A percentile compares a stretch with the other conserved stretches of the same genome.
Conservation (phyloP, 2,888 invertebrate genomes). For the Rhagophthalmus giganteus region DNA sequence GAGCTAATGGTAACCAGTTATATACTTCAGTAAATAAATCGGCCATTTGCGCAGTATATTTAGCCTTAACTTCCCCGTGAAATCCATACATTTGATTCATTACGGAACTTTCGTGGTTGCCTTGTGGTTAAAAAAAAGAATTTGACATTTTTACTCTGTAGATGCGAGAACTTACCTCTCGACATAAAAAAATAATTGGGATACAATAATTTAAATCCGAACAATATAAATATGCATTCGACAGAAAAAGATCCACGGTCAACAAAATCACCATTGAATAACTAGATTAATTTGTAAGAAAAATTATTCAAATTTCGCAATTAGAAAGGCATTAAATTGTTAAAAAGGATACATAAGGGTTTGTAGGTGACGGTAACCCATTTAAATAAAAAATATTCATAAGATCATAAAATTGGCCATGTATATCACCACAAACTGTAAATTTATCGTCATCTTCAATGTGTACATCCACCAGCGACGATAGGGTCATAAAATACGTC, state of each 20-base stretch:
- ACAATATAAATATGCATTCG: slow-evolving; percentile 96
- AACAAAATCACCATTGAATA: slow-evolving; percentile 99
- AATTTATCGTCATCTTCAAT: slow-evolving; percentile 88
- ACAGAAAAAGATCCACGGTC: slow-evolving; percentile 99
- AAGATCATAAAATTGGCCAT: slow-evolving; percentile 98
- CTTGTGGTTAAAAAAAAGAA: slow-evolving; percentile 55
- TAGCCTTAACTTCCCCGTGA: slow-evolving; percentile 96
- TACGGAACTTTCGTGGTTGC: slow-evolving; percentile 97
- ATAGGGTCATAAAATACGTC: slow-evolving; percentile 78
- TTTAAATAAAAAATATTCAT: slow-evolving; percentile 97
- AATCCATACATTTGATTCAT: slow-evolving; percentile 99
- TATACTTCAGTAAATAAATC: slow-evolving; percentile 98
- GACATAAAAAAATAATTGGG: slow-evolving; percentile 98
- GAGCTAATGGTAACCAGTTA: slow-evolving; percentile 95
- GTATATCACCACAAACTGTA: slow-evolving; percentile 98
- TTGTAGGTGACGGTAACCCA: slow-evolving; percentile 90
- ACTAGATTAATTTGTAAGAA: slow-evolving; percentile 50
- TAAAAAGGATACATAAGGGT: slow-evolving; percentile 81
- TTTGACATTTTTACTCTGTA: not conserved
- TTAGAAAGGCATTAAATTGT: not conserved
- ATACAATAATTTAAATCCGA: slow-evolving; percentile 94
- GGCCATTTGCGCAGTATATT: slow-evolving; percentile 94
- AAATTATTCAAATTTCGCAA: not conserved
- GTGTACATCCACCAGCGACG: slow-evolving; percentile 86
- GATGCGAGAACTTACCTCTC: slow-evolving; percentile 71